A percentile compares a stretch with the other conserved stretches of the same genome.
Evolutionary conservation across 1,140 invertebrate species (phyloP).

Genomic region (Acromyrmex charruanus): DNA sequence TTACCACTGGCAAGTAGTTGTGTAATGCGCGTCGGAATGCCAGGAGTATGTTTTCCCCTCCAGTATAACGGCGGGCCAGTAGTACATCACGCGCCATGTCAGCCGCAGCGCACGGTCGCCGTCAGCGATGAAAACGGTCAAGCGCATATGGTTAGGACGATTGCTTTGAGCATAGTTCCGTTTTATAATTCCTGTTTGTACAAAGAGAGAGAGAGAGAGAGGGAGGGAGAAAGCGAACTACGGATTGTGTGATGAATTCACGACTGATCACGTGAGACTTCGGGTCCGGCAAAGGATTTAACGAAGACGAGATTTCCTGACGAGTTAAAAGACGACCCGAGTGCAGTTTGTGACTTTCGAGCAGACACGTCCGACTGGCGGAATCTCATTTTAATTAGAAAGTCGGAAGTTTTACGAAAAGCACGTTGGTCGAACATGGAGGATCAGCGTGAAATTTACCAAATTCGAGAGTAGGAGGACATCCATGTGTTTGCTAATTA

Average conservation of each 20-base stretch:
- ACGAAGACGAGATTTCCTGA: not conserved
- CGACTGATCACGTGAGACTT: not conserved
- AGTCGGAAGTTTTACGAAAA: conserved; percentile 2
- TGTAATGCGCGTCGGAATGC: conserved; percentile 47
- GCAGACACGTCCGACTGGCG: not conserved
- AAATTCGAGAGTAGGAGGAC: not conserved
- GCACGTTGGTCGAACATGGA: no score
- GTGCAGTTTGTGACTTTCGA: not conserved
- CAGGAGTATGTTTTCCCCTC: not conserved
- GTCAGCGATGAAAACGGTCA: conserved; percentile 41
- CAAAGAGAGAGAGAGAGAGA: not conserved
- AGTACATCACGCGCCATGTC: conserved; percentile 53
- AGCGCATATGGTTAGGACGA: conserved; percentile 22
- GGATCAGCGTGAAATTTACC: not conserved
- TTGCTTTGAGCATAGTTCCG: conserved; percentile 23
- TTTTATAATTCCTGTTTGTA: conserved; percentile 17
- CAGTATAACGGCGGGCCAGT: conserved; percentile 34
- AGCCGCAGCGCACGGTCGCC: conserved; percentile 45
- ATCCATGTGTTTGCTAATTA: conserved; percentile 11
- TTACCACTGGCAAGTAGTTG: conserved; percentile 43
- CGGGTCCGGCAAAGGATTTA: not conserved
- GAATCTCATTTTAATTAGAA: not conserved
- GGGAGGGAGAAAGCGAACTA: not conserved
- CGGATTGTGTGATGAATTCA: not conserved
- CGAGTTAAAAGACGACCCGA: not conserved